Evolutionary conservation across 2,113 vertebrate species (phyloP).

Genomic region (Chauna torquata): DNA sequence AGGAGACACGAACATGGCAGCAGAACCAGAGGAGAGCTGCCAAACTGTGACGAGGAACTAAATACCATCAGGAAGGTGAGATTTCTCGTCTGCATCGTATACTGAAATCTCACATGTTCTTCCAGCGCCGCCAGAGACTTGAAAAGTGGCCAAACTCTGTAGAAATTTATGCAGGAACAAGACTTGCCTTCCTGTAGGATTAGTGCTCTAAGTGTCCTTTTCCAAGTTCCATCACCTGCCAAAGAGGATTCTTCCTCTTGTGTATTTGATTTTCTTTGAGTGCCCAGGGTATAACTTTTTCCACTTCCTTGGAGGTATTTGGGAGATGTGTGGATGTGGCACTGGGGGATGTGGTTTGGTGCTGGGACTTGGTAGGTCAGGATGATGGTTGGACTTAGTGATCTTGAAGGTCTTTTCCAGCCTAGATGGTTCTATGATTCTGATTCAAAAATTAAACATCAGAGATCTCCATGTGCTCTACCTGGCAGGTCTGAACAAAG

Average conservation of each 20-base stretch:
- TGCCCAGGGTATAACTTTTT: neutral
- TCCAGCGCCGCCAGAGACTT: neutral
- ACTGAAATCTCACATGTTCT: neutral
- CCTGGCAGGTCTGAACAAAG: neutral
- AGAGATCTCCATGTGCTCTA: neutral
- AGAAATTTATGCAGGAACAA: neutral
- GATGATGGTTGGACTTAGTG: neutral
- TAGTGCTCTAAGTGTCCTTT: neutral
- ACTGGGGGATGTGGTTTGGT: neutral
- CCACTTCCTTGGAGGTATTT: neutral
- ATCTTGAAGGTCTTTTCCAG: neutral
- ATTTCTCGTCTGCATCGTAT: neutral
- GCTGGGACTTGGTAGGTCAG: neutral
- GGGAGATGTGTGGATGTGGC: neutral
- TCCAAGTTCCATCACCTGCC: neutral
- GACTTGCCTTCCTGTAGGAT: neutral
- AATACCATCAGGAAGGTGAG: neutral
- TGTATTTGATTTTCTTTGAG: neutral
- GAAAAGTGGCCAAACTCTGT: neutral
- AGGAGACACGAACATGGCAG: neutral
- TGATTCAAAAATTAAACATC: neutral
- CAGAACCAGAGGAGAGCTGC: neutral
- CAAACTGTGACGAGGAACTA: neutral
- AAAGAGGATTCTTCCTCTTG: neutral
- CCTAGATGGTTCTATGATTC: neutral